Base-by-base conservation (phyloP, 2,113 vertebrate genomes). In the Colius striatus region DNA sequence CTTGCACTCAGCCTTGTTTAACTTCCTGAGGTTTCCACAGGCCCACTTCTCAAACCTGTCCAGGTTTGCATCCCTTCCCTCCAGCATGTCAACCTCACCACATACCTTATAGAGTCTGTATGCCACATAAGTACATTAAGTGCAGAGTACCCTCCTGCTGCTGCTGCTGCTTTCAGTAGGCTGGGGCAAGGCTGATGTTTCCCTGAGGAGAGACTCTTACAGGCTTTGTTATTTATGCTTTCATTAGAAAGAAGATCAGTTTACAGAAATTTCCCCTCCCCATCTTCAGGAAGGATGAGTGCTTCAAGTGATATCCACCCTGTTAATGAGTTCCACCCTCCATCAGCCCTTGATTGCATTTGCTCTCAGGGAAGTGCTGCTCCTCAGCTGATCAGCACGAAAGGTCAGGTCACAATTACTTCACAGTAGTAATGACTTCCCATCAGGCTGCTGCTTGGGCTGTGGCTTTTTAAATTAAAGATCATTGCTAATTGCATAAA, bases 61-160 rank as follows among this genome's bases (percentile, higher is more conserved):
- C 38, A 41, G 38, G 38, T 41, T 12, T 41, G 38, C 38, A 41
- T 41, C 38, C 38, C 38, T 41, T 41, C 38, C 38, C 38, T 41
- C 38, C 38, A 41, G 38, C 12, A 12, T 12, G 38, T 41, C 38
- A 41, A 41, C 38, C 38, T 12, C 21, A 20, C 19, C 23, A 8
- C 8, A 0, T 11, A 48, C 7, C 0, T 3, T 17, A 3, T 18
- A 57, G 5, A 41, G 38, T 41, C 12, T 41, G 5, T 45, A 19
- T 11, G 36, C 29, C 50, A 0, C 41, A 0, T 4, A 80, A 47
- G 27, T 29, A n/a, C 17, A 21, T 15, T 9, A 65, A 47, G 47
- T 48, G 32, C 34, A 25, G 71, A 74, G 26, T 22, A 41, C 3
- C 2, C 3, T 43, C 19, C 58, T 67, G 25, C 45, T 53, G 66